phyloP scores from a whole-genome alignment of 2,113 vertebrate species.

The Hydropotes inermis region DNA sequence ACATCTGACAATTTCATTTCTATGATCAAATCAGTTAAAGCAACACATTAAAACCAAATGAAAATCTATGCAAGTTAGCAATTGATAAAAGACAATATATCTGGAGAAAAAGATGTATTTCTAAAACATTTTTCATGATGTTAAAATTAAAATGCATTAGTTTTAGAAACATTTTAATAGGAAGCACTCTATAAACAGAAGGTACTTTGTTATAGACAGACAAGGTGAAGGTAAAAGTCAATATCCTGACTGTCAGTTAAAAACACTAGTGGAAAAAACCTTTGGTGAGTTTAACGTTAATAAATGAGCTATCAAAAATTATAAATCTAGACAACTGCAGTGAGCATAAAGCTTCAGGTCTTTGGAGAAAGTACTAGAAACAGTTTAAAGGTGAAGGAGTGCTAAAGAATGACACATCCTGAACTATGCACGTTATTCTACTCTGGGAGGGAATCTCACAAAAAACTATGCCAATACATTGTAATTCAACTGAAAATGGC shows the following conservation, averaged over 20 bases:
- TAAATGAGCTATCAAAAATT: neutral
- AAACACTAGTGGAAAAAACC: neutral
- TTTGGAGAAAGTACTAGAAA: neutral
- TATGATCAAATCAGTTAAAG: slow-evolving; percentile 12
- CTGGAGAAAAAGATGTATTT: neutral
- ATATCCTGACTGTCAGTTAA: neutral
- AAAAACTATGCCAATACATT: neutral
- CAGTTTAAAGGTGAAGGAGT: neutral
- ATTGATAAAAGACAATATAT: neutral
- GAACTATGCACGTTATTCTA: neutral
- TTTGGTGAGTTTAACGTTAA: neutral
- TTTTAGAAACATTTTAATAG: slow-evolving; percentile 27
- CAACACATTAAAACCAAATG: slow-evolving; percentile 22
- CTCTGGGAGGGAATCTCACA: neutral
- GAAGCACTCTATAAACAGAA: neutral
- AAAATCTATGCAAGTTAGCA: slow-evolving; percentile 5
- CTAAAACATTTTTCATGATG: slow-evolving; percentile 10
- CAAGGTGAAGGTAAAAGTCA: slow-evolving; percentile 2
- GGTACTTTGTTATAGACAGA: neutral
- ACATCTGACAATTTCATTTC: slow-evolving; percentile 5
- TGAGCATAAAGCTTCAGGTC: neutral
- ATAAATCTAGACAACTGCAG: neutral
- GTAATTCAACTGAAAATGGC: neutral
- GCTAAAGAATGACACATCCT: neutral
- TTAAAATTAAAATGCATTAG: slow-evolving; percentile 16